Evolutionary conservation across 2,888 invertebrate genomes (phyloP).

Genomic region (Callosobruchus maculatus): DNA sequence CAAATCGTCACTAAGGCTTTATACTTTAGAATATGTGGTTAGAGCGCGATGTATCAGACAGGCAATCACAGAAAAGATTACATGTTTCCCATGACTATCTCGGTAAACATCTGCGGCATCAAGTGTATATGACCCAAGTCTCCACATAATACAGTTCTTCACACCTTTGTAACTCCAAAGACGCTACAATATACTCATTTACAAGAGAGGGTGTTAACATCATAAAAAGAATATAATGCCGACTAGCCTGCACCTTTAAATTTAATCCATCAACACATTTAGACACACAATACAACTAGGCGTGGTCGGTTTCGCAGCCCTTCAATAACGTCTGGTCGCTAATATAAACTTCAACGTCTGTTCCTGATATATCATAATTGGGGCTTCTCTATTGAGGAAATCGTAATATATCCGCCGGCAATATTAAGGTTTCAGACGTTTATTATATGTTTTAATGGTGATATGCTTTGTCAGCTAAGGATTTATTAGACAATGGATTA

Average conservation of each 20-base stretch:
- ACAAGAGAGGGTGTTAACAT: neutral
- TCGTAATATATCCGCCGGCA: neutral
- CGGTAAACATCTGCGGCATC: no score
- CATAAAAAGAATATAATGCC: neutral
- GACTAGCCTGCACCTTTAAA: neutral
- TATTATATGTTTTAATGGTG: neutral
- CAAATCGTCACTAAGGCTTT: no score
- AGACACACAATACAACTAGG: neutral
- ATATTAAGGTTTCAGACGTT: neutral
- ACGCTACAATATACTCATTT: neutral
- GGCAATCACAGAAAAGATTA: no score
- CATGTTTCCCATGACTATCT: no score
- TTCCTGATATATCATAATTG: neutral
- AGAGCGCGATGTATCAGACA: no score
- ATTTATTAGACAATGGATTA: no score
- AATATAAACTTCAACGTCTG: neutral
- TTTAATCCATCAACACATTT: neutral
- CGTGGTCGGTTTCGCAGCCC: neutral
- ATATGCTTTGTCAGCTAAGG: no score
- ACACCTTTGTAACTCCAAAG: neutral
- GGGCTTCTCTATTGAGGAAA: neutral
- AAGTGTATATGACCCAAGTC: no score
- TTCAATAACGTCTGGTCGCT: neutral
- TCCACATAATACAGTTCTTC: neutral
- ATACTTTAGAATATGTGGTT: no score